Conservation (phyloP, 2,113 vertebrate genomes). For the Melanostigma gelatinosum region DNA sequence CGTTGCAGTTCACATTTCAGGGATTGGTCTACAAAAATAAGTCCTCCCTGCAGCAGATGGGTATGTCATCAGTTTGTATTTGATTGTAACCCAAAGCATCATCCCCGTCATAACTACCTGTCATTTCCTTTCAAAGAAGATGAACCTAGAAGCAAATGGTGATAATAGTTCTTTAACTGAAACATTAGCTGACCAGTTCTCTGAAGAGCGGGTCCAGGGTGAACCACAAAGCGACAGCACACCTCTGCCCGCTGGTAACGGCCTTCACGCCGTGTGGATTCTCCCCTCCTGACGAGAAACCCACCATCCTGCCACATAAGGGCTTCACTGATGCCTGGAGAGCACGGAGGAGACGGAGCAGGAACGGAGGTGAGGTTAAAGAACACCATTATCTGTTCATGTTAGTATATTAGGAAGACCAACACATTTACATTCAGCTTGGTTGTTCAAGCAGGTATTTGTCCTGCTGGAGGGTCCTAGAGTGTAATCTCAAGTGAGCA, state of each 20-base stretch:
- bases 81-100: no score
- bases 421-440: not conserved
- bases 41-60: no score
- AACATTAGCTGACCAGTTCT: slow-evolving; percentile 88
- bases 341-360: not conserved
- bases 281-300: slow-evolving; percentile 96
- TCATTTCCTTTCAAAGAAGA: not conserved
- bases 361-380: not conserved
- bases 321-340: slow-evolving; percentile 93
- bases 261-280: slow-evolving; percentile 97
- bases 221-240: slow-evolving; percentile 96
- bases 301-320: slow-evolving; percentile 93
- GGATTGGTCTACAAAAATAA: no score
- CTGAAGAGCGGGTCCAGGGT: slow-evolving; percentile 94
- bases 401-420: not conserved
- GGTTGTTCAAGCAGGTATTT: not conserved
- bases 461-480: not conserved
- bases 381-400: not conserved
- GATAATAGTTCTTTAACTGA: not conserved
- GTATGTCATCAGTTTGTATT: no score
- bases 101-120: no score
- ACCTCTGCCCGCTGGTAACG: slow-evolving; percentile 93
- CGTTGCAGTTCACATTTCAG: not conserved
- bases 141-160: not conserved
- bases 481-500: not conserved